phyloP scores from a whole-genome alignment of 1,140 invertebrate species.

The Bradysia coprophila region DNA sequence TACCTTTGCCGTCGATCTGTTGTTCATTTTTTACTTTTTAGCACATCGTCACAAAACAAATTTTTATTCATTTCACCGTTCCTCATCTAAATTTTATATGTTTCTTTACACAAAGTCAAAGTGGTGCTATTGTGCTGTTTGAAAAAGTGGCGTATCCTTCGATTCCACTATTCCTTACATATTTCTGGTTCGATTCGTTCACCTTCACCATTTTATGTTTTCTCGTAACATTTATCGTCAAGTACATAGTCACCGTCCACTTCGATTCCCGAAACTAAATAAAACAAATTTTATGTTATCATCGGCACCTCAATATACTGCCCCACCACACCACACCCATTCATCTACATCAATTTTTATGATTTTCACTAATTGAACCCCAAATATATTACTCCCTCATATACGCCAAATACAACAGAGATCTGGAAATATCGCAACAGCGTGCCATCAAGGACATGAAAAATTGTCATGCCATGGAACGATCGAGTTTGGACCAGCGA shows the following conservation, averaged over 20 bases:
- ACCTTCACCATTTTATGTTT: slow-evolving; percentile 18
- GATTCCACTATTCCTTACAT: slow-evolving; percentile 17
- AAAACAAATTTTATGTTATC: too few species aligned
- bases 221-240: slow-evolving; percentile 11
- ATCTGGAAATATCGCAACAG: slow-evolving; percentile 19
- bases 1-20: too few species aligned
- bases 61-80: too few species aligned
- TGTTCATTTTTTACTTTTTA: too few species aligned
- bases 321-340: too few species aligned
- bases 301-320: too few species aligned
- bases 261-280: too few species aligned
- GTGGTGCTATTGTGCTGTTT: slow-evolving; percentile 4
- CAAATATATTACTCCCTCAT: not conserved
- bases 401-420: slow-evolving; percentile 8
- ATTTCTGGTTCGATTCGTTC: slow-evolving; percentile 20
- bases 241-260: too few species aligned
- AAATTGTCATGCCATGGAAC: slow-evolving; percentile 20
- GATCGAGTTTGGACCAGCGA: slow-evolving; percentile 18
- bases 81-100: too few species aligned
- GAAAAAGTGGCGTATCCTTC: slow-evolving; percentile 19
- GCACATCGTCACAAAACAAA: too few species aligned
- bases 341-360: too few species aligned
- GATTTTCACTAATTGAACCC: not conserved
- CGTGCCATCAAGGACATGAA: slow-evolving; percentile 22
- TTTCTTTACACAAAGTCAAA: too few species aligned